These are phyloP conservation scores for Chymomyza amoena DNA, from an alignment of 2,888 invertebrate genomes.

Conservation along the genomic window DNA sequence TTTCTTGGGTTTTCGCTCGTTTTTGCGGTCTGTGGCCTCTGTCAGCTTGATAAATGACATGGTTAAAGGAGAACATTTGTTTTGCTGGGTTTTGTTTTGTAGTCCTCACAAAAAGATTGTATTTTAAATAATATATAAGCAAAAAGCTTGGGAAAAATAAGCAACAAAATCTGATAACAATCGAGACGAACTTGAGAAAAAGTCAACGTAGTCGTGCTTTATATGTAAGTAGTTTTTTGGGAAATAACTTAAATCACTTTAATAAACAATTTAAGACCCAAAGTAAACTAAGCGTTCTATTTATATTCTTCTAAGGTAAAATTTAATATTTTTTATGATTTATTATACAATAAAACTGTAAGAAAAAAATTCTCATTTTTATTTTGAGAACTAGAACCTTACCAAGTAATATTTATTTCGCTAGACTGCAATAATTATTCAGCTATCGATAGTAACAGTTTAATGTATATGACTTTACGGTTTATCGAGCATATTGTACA, in stretches of 20 bases:
- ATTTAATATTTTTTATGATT: no score
- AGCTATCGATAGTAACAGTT: no score
- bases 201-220: background rate
- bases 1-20: background rate
- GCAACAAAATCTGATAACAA: slow-evolving; percentile 9
- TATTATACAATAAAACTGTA: no score
- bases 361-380: no score
- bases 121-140: slow-evolving; percentile 38
- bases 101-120: slow-evolving; percentile 13
- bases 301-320: no score
- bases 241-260: background rate
- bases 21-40: background rate
- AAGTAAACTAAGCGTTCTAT: no score
- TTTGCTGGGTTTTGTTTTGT: background rate
- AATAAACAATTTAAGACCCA: no score
- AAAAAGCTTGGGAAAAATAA: background rate
- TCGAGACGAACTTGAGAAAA: background rate
- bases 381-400: no score
- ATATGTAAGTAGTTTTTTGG: background rate
- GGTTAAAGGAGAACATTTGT: slow-evolving; percentile 10
- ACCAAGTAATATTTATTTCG: no score
- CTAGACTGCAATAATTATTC: no score
- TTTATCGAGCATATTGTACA: no score
- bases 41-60: slow-evolving; percentile 27
- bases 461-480: no score